Percentiles rank a stretch among this genome's conserved stretches.
Evolutionary conservation across 1,140 invertebrate species (phyloP).

Genomic region (Eufriesea mexicana): DNA sequence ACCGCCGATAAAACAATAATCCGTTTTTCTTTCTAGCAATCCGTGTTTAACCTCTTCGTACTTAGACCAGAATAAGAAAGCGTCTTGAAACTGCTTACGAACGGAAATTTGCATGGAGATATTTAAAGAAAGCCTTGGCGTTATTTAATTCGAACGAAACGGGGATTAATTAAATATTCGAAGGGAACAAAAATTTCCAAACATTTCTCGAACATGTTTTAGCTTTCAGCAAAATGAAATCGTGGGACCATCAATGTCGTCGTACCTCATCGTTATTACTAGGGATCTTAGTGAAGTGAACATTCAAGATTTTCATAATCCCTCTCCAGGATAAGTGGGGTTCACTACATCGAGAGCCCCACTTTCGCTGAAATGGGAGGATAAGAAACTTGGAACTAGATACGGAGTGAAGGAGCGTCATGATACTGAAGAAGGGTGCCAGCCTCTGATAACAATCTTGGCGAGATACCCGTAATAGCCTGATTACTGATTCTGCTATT

Average conservation of each 20-base stretch:
- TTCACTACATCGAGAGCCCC: conserved; percentile 4
- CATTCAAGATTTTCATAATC: conserved; percentile 56
- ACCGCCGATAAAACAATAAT: neutral
- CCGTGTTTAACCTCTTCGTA: too few relatives aligned
- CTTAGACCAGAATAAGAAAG: neutral
- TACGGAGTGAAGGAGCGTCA: conserved; percentile 1
- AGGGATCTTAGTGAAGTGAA: conserved; percentile 33
- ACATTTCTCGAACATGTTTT: neutral
- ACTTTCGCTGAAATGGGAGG: conserved; percentile 25
- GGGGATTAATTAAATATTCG: neutral
- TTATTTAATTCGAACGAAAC: neutral
- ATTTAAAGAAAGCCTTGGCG: neutral
- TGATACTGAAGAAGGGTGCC: neutral
- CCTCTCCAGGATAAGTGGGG: conserved; percentile 20
- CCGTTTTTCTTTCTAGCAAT: neutral
- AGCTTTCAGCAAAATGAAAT: conserved; percentile 38
- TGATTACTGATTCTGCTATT: neutral
- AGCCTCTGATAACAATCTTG: conserved; percentile 2
- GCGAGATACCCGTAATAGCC: neutral
- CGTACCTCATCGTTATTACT: conserved; percentile 3
- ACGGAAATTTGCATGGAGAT: neutral
- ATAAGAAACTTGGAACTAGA: conserved; percentile 32
- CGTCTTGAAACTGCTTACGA: too few relatives aligned
- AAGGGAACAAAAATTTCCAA: neutral
- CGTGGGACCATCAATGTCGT: neutral